Conservation (phyloP, 2,797 vertebrate species). For the Manis crassicaudata region DNA sequence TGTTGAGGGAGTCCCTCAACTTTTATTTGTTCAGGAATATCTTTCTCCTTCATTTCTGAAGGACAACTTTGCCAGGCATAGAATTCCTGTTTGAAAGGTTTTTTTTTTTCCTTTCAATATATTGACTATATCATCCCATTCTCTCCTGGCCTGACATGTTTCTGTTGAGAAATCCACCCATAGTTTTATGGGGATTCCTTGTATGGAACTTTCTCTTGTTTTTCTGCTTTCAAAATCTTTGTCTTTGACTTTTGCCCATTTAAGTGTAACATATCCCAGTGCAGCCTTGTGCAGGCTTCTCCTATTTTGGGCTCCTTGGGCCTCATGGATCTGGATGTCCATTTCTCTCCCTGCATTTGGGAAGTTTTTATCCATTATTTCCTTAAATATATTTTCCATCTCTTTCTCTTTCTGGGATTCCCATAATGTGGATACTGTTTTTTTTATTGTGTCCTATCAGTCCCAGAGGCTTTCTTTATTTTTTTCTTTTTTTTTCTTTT, state of each 20-base stretch:
- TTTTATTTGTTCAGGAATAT: background rate
- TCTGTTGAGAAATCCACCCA: background rate
- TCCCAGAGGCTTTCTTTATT: background rate
- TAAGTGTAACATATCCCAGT: background rate
- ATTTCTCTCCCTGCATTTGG: background rate
- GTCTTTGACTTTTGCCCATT: background rate
- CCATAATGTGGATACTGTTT: background rate
- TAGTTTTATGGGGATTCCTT: background rate
- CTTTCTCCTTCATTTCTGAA: background rate
- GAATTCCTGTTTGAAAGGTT: background rate
- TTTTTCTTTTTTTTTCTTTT: too few species aligned
- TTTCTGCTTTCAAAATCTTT: background rate
- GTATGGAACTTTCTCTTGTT: background rate
- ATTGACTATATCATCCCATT: background rate
- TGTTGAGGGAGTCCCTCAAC: background rate
- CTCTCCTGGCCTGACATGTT: background rate
- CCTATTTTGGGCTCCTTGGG: background rate
- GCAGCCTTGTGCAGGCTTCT: background rate
- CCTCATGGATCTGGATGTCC: background rate
- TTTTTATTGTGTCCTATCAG: background rate
- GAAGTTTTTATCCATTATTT: background rate
- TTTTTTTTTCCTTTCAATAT: background rate
- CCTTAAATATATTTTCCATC: background rate
- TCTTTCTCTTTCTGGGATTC: background rate
- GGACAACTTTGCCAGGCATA: background rate